A percentile compares a stretch with the other conserved stretches of the same genome.
Conservation (phyloP, 2,888 invertebrate species). For the Noctua fimbriata region DNA sequence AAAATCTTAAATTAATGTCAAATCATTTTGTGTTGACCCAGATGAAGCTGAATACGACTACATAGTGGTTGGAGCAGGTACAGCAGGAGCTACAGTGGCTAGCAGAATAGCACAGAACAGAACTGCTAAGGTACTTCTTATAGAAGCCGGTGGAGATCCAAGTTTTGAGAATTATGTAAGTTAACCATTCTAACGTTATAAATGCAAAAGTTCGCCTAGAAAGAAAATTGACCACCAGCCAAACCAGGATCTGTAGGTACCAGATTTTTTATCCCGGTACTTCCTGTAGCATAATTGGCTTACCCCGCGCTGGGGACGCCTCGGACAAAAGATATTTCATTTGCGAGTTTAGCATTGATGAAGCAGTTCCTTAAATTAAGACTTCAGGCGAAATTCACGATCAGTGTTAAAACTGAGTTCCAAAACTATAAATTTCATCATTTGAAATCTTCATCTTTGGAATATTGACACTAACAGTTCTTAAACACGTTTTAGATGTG, state of each 20-base stretch:
- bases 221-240: neutral
- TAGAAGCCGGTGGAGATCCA: conserved; percentile 23
- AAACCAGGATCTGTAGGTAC: neutral
- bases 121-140: conserved; percentile 28
- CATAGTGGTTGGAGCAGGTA: conserved; percentile 33
- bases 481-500: too few relatives aligned
- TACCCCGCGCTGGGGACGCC: too few relatives aligned
- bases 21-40: neutral
- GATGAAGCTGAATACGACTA: conserved; percentile 18
- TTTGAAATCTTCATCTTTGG: too few relatives aligned
- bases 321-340: neutral
- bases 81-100: conserved; percentile 25
- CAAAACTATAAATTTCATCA: too few relatives aligned
- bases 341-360: neutral
- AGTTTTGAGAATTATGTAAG: conserved; percentile 9
- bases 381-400: too few relatives aligned
- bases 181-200: neutral
- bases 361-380: neutral
- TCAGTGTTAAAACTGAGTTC: too few relatives aligned
- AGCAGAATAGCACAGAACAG: conserved; percentile 10
- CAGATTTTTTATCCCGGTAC: neutral
- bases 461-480: too few relatives aligned
- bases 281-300: too few relatives aligned
- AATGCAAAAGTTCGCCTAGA: neutral
- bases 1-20: too few relatives aligned